These are phyloP conservation scores for Philopedon plagiatum DNA, from an alignment of 2,888 invertebrate species.

Conservation along the genomic window DNA sequence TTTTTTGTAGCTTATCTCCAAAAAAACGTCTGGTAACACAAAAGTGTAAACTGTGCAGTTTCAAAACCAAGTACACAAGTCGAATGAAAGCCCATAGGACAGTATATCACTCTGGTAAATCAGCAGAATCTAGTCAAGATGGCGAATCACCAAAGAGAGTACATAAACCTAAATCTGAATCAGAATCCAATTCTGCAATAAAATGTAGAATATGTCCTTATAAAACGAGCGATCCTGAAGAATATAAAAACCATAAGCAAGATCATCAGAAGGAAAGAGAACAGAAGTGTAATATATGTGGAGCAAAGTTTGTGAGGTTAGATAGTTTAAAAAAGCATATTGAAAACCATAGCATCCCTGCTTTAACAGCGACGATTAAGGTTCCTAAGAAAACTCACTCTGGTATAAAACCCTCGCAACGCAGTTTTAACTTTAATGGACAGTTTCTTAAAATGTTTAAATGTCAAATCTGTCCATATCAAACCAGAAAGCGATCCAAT, in stretches of 20 bases:
- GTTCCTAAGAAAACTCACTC: neutral
- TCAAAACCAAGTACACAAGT: constrained; percentile 39
- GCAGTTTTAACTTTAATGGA: constrained; percentile 35
- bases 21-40: constrained; percentile 10
- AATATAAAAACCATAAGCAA: constrained; percentile 10
- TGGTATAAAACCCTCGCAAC: neutral
- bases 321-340: constrained; percentile 32
- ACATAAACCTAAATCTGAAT: neutral
- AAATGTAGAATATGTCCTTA: constrained; percentile 29
- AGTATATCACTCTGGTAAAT: constrained; percentile 24
- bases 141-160: neutral
- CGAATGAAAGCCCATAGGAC: constrained; percentile 43
- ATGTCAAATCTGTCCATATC: constrained; percentile 46
- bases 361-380: neutral
- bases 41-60: constrained; percentile 40
- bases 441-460: constrained; percentile 48
- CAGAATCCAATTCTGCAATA: neutral
- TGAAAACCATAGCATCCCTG: constrained; percentile 6
- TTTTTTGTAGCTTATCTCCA: neutral
- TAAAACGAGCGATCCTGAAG: constrained; percentile 1
- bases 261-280: constrained; percentile 22
- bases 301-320: constrained; percentile 7
- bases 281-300: constrained; percentile 25
- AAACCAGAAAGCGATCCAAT: constrained; percentile 43
- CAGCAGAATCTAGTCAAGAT: neutral